Conservation (phyloP, 2,797 vertebrate genomes). For the Poeciliopsis infans region DNA sequence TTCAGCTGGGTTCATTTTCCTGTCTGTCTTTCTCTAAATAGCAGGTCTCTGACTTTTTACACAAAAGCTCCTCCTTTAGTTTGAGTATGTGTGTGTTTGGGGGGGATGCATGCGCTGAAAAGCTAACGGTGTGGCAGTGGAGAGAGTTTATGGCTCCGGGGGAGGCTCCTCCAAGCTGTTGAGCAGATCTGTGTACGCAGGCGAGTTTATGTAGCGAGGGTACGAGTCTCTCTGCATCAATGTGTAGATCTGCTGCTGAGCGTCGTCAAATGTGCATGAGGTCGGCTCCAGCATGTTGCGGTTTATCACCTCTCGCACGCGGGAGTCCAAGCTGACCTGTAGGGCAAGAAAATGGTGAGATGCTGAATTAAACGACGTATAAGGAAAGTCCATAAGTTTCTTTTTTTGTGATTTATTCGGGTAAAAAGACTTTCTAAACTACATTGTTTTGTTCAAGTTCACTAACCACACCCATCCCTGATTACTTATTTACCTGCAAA, state of each 20-base stretch:
- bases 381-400: neutral
- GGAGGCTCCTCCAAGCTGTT: conserved; percentile 75
- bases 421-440: neutral
- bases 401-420: neutral
- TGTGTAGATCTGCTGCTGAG: conserved; percentile 97
- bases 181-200: conserved; percentile 89
- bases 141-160: conserved; percentile 62
- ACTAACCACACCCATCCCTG: neutral
- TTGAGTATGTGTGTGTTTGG: conserved; percentile 15
- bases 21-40: conserved; percentile 63
- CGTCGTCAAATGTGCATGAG: conserved; percentile 94
- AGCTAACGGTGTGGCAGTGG: conserved; percentile 51
- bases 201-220: conserved; percentile 94
- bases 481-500: neutral
- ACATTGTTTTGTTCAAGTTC: neutral
- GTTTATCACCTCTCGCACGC: conserved; percentile 93
- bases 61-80: conserved; percentile 38
- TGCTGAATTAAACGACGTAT: neutral
- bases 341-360: neutral
- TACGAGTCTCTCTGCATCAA: conserved; percentile 99
- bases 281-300: conserved; percentile 94
- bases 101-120: conserved; percentile 67
- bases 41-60: conserved; percentile 56
- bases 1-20: conserved; percentile 64
- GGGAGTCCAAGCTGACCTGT: conserved; percentile 96